Conservation (phyloP, 2,888 invertebrate species). For the Eretmocerus hayati region DNA sequence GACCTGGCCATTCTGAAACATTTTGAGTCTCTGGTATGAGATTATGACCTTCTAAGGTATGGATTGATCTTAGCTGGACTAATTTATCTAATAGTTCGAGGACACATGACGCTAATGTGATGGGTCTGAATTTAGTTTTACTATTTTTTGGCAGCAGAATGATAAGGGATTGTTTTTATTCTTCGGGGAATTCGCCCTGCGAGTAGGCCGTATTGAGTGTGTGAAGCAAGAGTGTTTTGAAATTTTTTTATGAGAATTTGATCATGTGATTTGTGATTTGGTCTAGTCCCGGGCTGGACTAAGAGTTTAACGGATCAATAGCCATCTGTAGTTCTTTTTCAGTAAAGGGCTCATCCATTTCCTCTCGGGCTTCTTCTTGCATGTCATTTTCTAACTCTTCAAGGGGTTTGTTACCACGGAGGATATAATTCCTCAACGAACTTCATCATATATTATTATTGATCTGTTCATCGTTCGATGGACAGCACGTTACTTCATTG, state of each 20-base stretch:
- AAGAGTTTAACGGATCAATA: not conserved
- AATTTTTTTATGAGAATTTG: not conserved
- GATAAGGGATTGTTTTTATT: slow-evolving; percentile 1
- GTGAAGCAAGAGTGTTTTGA: not conserved
- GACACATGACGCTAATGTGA: slow-evolving; percentile 1
- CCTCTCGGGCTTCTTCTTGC: too few relatives aligned
- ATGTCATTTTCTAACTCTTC: too few relatives aligned
- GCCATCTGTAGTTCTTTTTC: not conserved
- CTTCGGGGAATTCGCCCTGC: not conserved
- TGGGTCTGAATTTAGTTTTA: slow-evolving; percentile 5
- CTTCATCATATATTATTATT: not conserved
- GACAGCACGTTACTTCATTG: not conserved
- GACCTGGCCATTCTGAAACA: slow-evolving; percentile 2
- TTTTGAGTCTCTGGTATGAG: not conserved
- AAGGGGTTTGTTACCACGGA: not conserved
- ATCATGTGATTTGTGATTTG: slow-evolving; percentile 3
- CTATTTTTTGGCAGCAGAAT: slow-evolving; percentile 1
- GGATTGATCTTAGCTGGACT: not conserved
- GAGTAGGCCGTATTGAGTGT: not conserved
- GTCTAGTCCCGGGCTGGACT: not conserved
- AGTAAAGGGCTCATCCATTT: not conserved
- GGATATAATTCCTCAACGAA: not conserved
- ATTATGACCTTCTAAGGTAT: not conserved
- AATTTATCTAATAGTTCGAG: slow-evolving; percentile 1
- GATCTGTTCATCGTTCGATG: not conserved